Conservation (phyloP, 2,113 vertebrate species). For the Sitta europaea region DNA sequence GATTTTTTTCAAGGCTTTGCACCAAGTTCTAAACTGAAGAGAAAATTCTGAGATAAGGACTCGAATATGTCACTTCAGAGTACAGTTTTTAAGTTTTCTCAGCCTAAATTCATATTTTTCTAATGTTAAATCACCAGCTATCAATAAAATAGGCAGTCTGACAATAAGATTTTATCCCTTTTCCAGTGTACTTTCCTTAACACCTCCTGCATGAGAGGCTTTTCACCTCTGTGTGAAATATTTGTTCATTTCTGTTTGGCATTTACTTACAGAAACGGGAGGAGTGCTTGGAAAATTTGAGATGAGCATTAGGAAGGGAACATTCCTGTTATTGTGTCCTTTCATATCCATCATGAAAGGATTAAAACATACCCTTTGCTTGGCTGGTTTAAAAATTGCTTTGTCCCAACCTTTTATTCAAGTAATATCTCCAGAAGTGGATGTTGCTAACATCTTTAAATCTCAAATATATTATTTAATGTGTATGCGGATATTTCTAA, state of each 20-base stretch:
- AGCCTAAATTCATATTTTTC: background rate
- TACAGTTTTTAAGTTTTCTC: background rate
- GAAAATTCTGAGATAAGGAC: background rate
- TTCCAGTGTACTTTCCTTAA: background rate
- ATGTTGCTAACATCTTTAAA: background rate
- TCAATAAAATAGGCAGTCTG: background rate
- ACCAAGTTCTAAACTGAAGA: background rate
- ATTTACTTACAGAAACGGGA: background rate
- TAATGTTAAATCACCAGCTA: background rate
- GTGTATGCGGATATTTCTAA: background rate
- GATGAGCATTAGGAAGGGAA: background rate
- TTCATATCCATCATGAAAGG: background rate
- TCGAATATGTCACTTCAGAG: background rate
- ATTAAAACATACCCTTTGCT: background rate
- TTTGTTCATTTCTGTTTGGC: background rate
- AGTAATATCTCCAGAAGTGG: background rate
- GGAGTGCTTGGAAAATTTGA: background rate
- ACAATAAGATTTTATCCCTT: background rate
- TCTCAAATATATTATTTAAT: background rate
- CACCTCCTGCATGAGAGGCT: rapidly evolving
- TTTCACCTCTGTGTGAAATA: background rate
- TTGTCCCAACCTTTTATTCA: background rate
- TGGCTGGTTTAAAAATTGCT: background rate
- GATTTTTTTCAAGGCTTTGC: background rate
- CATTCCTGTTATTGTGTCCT: background rate